Evolutionary conservation across 2,797 vertebrate species (phyloP), one percentile per base, ranked within the genome.

Genomic region (Rhabdomys pumilio): DNA sequence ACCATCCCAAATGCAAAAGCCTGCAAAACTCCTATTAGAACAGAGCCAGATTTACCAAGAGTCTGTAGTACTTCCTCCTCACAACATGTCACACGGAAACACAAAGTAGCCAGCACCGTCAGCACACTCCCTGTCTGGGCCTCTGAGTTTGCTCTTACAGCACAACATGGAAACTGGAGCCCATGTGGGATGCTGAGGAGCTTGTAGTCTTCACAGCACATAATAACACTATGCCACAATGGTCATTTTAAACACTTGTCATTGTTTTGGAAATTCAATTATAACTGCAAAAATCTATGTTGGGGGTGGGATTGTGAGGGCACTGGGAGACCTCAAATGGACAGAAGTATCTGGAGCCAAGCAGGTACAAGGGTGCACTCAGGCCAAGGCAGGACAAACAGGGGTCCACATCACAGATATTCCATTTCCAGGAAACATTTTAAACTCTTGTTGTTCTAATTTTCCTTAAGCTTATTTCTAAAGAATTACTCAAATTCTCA

Each of bases 181-280:
- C 34, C 73, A 69, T 24, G 20, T 61, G 11, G 38, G 41, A 31
- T 31, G 10, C 6, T 47, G 44, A 20, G n/a, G 12, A 24, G 14
- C 44, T 90, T 44, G 31, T 31, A 93, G 55, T 38, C 61, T 76
- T 90, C 84, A 61, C 14, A 73, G 65, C 34, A 75, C 19, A 34
- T 57, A n/a, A 57, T 59, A 85, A 67, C 17, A 73, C 34, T 67
- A 12, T n/a, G 76, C 14, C 73, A 31, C 75, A 92, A 75, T 15
- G 83, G 57, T 50, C 73, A 76, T 61, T 85, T 82, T 80, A 90
- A 81, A 79, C 50, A 81, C 65, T 8, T 19, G 20, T 73, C 79
- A 57, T 15, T 75, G 84, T 65, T 93, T 41, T 67, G 76, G 53
- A 84, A 90, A 89, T 38, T 69, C 38, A 61, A 85, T 57, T 93